A percentile compares a stretch with the other conserved stretches of the same genome.
Evolutionary conservation across 2,888 invertebrate genomes (phyloP).

Genomic region (Oasisia sp.): DNA sequence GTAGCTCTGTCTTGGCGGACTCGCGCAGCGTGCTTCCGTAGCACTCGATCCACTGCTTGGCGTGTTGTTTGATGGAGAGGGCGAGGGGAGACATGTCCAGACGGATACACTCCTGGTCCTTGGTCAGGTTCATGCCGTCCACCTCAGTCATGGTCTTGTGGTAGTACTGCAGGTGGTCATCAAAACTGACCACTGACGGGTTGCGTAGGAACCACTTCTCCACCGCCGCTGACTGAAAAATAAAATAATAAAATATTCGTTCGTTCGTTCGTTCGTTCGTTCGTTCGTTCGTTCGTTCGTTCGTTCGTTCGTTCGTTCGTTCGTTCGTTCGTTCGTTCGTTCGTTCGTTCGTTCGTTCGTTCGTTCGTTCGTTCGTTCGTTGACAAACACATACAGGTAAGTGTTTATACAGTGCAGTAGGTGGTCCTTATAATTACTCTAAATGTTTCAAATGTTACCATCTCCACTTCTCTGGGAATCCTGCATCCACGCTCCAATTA

Average conservation of each 20-base stretch:
- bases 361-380: no score
- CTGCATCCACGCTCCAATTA: no score
- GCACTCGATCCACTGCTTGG: slow-evolving; percentile 81
- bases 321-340: no score
- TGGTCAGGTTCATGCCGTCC: slow-evolving; percentile 59
- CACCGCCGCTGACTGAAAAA: slow-evolving; percentile 74
- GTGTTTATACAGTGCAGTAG: no score
- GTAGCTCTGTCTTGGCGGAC: slow-evolving; percentile 77
- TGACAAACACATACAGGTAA: slow-evolving; percentile 30
- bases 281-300: no score
- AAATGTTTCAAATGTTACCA: no score
- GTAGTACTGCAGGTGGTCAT: slow-evolving; percentile 87
- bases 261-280: no score
- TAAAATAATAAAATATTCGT: no score
- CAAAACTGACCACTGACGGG: slow-evolving; percentile 76
- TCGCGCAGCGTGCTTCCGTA: slow-evolving; percentile 77
- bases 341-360: no score
- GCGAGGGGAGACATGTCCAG: slow-evolving; percentile 81
- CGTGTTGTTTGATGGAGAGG: slow-evolving; percentile 77
- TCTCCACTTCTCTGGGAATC: no score
- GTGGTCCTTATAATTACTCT: no score
- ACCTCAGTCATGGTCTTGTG: slow-evolving; percentile 79
- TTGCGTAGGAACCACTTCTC: slow-evolving; percentile 80
- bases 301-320: no score
- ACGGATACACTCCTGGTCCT: slow-evolving; percentile 62